Conservation (phyloP, 2,797 vertebrate species). For the Champsocephalus gunnari region DNA sequence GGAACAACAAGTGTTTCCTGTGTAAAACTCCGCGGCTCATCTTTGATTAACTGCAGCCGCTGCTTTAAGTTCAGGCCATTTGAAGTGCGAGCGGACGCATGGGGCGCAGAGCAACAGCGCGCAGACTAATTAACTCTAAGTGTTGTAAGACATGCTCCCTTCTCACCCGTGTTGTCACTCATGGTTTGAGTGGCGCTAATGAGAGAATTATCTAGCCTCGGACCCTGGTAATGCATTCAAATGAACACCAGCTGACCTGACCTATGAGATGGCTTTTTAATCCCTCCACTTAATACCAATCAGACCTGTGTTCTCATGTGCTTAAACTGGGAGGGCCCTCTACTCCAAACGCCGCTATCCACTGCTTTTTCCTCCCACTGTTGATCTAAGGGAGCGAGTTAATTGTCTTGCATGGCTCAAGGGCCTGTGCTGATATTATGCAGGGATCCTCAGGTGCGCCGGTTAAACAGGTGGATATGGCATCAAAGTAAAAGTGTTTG, state of each 20-base stretch:
- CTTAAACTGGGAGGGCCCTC: slow-evolving; percentile 67
- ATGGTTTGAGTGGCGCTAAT: slow-evolving; percentile 84
- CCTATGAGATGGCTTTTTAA: slow-evolving; percentile 83
- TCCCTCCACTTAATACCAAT: slow-evolving; percentile 84
- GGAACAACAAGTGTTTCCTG: slow-evolving; percentile 51
- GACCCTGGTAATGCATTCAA: slow-evolving; percentile 83
- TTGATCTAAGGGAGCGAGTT: slow-evolving; percentile 73
- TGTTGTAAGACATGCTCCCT: slow-evolving; percentile 84
- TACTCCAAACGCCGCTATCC: slow-evolving; percentile 65
- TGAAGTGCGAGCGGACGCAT: slow-evolving; percentile 48
- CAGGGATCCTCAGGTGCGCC: slow-evolving; percentile 66
- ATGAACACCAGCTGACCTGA: slow-evolving; percentile 82
- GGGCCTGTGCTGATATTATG: slow-evolving; percentile 69
- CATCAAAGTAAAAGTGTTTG: slow-evolving; percentile 67
- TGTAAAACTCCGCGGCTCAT: slow-evolving; percentile 40
- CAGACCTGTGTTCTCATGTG: slow-evolving; percentile 77
- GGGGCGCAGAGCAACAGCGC: slow-evolving; percentile 68
- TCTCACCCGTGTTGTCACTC: slow-evolving; percentile 83
- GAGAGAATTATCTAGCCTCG: slow-evolving; percentile 84
- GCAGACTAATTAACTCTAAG: slow-evolving; percentile 83
- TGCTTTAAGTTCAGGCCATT: slow-evolving; percentile 47
- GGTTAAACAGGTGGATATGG: slow-evolving; percentile 69
- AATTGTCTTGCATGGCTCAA: slow-evolving; percentile 77
- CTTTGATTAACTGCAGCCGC: slow-evolving; percentile 47
- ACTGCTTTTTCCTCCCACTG: slow-evolving; percentile 43